These are phyloP conservation scores for Melieria omissa DNA, from an alignment of 2,888 invertebrate genomes.

Conservation along the genomic window DNA sequence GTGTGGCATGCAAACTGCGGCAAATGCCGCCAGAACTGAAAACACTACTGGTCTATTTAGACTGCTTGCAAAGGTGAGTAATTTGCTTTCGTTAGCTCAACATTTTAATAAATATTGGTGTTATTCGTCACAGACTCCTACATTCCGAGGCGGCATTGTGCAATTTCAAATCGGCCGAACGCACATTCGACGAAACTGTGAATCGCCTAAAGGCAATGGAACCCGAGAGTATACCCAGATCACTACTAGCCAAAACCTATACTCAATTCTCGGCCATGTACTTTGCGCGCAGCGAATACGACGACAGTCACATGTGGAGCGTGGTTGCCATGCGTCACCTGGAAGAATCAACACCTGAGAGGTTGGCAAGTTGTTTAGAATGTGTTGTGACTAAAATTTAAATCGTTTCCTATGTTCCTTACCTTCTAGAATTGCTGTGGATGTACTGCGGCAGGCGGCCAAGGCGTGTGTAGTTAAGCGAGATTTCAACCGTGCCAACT, in stretches of 20 bases:
- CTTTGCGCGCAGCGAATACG: constrained; percentile 88
- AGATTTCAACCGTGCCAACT: constrained; percentile 82
- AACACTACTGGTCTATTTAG: constrained; percentile 76
- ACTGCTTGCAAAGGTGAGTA: constrained; percentile 85
- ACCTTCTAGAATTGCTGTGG: constrained; percentile 75
- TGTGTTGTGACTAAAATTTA: background rate
- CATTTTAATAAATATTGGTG: constrained; percentile 9
- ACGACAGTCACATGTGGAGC: constrained; percentile 83
- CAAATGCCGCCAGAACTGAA: constrained; percentile 69
- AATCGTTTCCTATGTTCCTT: constrained; percentile 38
- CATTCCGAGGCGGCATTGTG: constrained; percentile 87
- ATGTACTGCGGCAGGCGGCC: constrained; percentile 86
- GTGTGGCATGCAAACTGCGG: constrained; percentile 76
- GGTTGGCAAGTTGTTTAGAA: constrained; percentile 53
- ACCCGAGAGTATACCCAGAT: constrained; percentile 64
- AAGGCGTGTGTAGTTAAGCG: constrained; percentile 92
- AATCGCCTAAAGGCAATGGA: constrained; percentile 69
- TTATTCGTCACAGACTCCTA: constrained; percentile 73
- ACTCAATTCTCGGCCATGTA: constrained; percentile 85
- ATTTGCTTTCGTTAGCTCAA: background rate
- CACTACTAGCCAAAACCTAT: constrained; percentile 77
- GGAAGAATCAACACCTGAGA: constrained; percentile 72
- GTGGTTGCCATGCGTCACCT: constrained; percentile 79
- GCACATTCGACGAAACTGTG: constrained; percentile 74
- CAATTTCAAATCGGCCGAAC: constrained; percentile 80